A percentile compares a stretch with the other conserved stretches of the same genome.
phyloP scores from a whole-genome alignment of 2,888 invertebrate species.

The Dasypogon diadema region DNA sequence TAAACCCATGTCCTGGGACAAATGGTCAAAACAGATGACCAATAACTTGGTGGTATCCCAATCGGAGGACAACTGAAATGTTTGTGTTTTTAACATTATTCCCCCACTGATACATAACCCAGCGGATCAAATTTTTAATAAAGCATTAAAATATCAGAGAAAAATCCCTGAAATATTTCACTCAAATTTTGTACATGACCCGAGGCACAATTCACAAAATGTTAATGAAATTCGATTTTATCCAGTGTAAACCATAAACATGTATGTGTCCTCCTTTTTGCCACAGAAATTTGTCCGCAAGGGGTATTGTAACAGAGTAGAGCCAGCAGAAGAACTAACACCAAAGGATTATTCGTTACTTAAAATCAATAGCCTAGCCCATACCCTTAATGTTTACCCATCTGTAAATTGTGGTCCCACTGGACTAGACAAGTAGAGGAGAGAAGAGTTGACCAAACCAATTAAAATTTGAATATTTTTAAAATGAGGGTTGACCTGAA shows the following conservation, averaged over 20 bases:
- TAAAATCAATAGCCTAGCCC: slow-evolving; percentile 29
- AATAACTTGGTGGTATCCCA: no score
- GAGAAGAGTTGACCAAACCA: slow-evolving; percentile 10
- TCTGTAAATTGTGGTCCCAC: no score
- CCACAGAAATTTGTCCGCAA: not conserved
- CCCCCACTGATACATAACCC: no score
- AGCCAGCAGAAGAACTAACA: not conserved
- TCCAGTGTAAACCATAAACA: slow-evolving; percentile 9
- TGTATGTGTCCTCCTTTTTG: not conserved
- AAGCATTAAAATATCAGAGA: no score
- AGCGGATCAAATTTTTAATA: no score
- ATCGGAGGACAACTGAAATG: no score
- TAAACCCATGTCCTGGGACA: no score
- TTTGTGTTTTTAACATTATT: no score
- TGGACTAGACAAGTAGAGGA: no score
- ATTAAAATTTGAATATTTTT: slow-evolving; percentile 46
- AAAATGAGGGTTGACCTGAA: slow-evolving; percentile 26
- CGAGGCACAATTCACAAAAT: slow-evolving; percentile 22
- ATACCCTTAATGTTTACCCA: no score
- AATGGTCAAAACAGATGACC: no score
- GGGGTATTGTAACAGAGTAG: not conserved
- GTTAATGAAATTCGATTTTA: slow-evolving; percentile 29
- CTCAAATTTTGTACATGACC: not conserved
- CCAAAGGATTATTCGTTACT: slow-evolving; percentile 32
- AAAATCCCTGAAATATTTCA: slow-evolving; percentile 19